Base-by-base conservation (phyloP, 2,797 vertebrate genomes). In the Aplochiton taeniatus region DNA sequence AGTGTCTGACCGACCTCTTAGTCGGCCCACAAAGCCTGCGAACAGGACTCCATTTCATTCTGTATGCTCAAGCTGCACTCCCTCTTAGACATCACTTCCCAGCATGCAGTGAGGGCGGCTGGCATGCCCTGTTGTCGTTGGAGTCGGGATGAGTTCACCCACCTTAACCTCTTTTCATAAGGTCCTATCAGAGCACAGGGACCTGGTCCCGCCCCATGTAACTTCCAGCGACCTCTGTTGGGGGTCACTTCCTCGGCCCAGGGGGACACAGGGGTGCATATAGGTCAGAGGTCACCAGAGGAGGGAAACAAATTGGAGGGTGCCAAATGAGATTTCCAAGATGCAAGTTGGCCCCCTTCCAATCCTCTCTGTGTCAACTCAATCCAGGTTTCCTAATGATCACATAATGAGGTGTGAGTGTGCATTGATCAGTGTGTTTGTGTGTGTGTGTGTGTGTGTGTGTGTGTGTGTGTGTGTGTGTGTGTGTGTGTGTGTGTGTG, bases 351-450 rank as follows among this genome's bases (percentile, higher is more conserved):
- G 43, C 42, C 58, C 58, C 68, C 17, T 63, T 31, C 31, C 31
- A 31, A 31, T 31, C 31, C 31, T 31, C 31, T 6, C 2, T 2
- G 31, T 31, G 31, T 31, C 31, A 31, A 31, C 56, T 70, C 61
- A 60, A 76, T 79, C 65, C 70, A 78, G 82, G 84, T 87, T 80
- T 78, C 78, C 75, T 73, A 68, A 83, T 76, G 82, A 84, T 79
- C 81, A 85, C 80, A 73, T 86, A 87, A 85, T 88, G 84, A 87
- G 84, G 85, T 89, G 69, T 76, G 65, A 85, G 83, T 86, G 82
- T 87, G 87, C 76, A 81, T 66, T 64, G 51, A 46, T 45, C 42
- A 44, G 16, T 12, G 16, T 12, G 57, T 11, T 42, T 44, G 57
- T 58, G 41, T 58, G 31, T 57, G 56, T 45, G 42, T 12, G 16